A percentile compares a stretch with the other conserved stretches of the same genome.
These are phyloP conservation scores for Palythoa grandis DNA, from an alignment of 92 coral and sea anemone species.

Conservation along the genomic window DNA sequence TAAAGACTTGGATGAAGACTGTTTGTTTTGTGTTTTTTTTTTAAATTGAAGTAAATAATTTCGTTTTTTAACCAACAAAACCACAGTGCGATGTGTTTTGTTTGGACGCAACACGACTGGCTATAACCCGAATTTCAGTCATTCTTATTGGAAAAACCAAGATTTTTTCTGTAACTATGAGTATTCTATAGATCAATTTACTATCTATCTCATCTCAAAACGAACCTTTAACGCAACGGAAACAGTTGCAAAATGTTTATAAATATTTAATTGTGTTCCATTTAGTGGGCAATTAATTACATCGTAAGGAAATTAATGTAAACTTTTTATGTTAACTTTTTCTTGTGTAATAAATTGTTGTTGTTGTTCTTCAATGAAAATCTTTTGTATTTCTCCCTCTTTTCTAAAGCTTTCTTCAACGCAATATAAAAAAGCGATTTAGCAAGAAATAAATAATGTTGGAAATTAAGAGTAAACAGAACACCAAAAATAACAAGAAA, in stretches of 20 bases:
- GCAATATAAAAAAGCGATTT: slow-evolving; percentile 11
- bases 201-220: not conserved
- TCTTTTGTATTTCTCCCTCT: not conserved
- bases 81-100: no score
- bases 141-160: not conserved
- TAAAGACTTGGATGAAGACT: no score
- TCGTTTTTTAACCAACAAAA: no score
- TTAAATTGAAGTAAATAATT: no score
- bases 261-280: slow-evolving; percentile 9
- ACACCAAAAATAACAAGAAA: no score
- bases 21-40: no score
- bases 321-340: no score
- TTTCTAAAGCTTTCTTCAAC: slow-evolving; percentile 19
- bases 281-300: not conserved
- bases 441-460: not conserved
- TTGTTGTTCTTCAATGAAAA: no score
- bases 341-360: no score
- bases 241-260: not conserved
- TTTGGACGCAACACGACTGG: no score
- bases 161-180: not conserved
- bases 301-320: not conserved
- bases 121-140: no score
- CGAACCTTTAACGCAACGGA: slow-evolving; percentile 3
- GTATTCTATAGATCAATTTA: not conserved
- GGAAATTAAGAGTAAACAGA: no score